These are phyloP conservation scores for Synchiropus splendidus DNA, from an alignment of 2,113 vertebrate species.

Conservation along the genomic window DNA sequence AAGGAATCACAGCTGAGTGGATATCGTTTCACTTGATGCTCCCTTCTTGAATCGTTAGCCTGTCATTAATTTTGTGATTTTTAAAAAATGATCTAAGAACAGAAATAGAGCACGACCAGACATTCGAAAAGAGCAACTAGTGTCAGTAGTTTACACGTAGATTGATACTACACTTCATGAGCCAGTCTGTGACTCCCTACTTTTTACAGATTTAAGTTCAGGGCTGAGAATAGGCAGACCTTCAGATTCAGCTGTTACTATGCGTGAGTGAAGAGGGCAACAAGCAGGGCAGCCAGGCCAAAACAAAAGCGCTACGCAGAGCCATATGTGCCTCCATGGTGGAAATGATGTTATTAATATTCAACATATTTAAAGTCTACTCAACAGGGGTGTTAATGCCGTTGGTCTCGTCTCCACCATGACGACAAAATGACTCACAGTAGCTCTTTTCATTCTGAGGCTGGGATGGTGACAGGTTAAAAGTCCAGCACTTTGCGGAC, in stretches of 20 bases:
- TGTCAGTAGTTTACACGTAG: too few relatives aligned
- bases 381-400: slow-evolving; percentile 9
- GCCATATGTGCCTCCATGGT: slow-evolving; percentile 50
- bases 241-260: slow-evolving; percentile 51
- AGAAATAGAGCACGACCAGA: too few relatives aligned
- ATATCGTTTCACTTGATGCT: slow-evolving; percentile 57
- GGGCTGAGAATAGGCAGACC: slow-evolving; percentile 36
- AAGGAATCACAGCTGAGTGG: slow-evolving; percentile 45
- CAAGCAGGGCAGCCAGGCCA: slow-evolving; percentile 55
- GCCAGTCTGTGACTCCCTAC: too few relatives aligned
- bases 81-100: too few relatives aligned
- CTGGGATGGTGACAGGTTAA: slow-evolving; percentile 52
- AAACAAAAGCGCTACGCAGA: slow-evolving; percentile 51
- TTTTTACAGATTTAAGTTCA: slow-evolving; percentile 6
- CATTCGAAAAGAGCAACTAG: too few relatives aligned
- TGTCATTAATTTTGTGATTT: slow-evolving; percentile 47
- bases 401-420: slow-evolving; percentile 42
- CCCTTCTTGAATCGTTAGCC: slow-evolving; percentile 30
- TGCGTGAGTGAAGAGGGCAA: slow-evolving; percentile 51
- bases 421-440: slow-evolving; percentile 53
- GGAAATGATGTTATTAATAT: slow-evolving; percentile 24
- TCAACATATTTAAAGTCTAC: slow-evolving; percentile 10
- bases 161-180: too few relatives aligned
- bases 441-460: slow-evolving; percentile 50
- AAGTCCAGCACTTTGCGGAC: slow-evolving; percentile 50